A percentile compares a stretch with the other conserved stretches of the same genome.
Evolutionary conservation across 2,888 invertebrate genomes (phyloP).

Genomic region (Sphaeridia pumilis): DNA sequence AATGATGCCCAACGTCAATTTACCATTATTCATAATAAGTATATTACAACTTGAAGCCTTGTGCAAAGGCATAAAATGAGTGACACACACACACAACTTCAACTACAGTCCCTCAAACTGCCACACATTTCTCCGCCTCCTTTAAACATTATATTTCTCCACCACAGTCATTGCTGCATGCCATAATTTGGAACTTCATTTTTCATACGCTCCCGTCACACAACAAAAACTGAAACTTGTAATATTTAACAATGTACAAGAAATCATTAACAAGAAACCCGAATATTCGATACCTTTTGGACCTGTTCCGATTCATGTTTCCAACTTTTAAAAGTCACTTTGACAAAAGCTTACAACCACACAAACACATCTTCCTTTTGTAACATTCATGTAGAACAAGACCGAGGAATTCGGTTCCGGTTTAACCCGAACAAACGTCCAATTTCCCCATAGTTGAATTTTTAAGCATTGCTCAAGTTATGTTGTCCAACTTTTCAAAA

Average conservation of each 20-base stretch:
- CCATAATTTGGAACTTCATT: not conserved
- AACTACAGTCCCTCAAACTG: no score
- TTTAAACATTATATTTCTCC: not conserved
- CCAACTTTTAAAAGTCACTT: not conserved
- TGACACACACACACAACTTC: no score
- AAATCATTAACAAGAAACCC: not conserved
- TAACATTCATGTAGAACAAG: slow-evolving; percentile 3
- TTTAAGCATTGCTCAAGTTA: no score
- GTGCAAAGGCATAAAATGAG: not conserved
- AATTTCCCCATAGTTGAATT: no score
- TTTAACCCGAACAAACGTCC: slow-evolving; percentile 12
- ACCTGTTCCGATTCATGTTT: no score
- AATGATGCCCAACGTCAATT: not conserved
- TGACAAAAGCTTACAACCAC: not conserved
- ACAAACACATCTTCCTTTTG: not conserved
- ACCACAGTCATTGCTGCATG: not conserved
- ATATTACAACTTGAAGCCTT: no score
- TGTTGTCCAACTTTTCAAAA: no score
- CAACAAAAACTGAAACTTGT: not conserved
- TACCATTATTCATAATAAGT: no score
- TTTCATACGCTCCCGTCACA: not conserved
- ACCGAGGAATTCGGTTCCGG: no score
- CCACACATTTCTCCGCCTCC: no score
- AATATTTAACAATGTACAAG: not conserved
- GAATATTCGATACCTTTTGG: no score